Base-by-base conservation (phyloP, 1,140 invertebrate genomes). In the Matsumurasca onukii region DNA sequence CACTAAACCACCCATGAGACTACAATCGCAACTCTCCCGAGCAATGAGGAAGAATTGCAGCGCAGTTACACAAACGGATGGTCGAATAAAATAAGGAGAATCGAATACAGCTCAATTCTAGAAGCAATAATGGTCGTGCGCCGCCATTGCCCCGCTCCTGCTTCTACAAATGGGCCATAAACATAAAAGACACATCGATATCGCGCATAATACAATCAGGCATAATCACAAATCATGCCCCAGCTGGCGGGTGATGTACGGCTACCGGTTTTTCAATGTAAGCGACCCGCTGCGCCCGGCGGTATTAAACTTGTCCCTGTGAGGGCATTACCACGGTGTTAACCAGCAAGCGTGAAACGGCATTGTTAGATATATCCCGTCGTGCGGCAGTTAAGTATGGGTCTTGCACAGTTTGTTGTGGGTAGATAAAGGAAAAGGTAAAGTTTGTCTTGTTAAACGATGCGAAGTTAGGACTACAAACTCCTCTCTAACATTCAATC, bases 171-270 rank as follows among this genome's bases (percentile, higher is more conserved):
- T 27, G 24, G 25, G 55, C 55, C 25, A 59, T 59, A 59, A 59
- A 59, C 55, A 59, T 59, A 27, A 59, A 59, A 59, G 55, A 59
- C 15, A 27, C 55, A 59, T 59, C 55, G 55, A 29, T 59, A 59
- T 59, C 25, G 55, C 48, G 39, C 66, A 68, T 57, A 68, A 68
- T 61, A 68, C 66, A 68, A 68, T 68, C 66, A 31, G 57, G 61
- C 66, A 61, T 65, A 68, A 68, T 68, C 66, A 68, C 66, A 68
- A 68, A 68, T 68, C 66, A 68, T 51, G 49, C 57, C 25, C 34
- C 31, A 20, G 29, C 13, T 1, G 66, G 45, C 48, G n/a, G 9
- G 31, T 68, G 66, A 68, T 29, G 51, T 61, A 68, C 61, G 29
- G 55, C 66, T 68, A 68, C 66, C 66, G 66, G 66, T 68, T 68